Evolutionary conservation across 2,113 vertebrate species (phyloP), one percentile per base, ranked within the genome.

Genomic region (Edolisoma coerulescens): DNA sequence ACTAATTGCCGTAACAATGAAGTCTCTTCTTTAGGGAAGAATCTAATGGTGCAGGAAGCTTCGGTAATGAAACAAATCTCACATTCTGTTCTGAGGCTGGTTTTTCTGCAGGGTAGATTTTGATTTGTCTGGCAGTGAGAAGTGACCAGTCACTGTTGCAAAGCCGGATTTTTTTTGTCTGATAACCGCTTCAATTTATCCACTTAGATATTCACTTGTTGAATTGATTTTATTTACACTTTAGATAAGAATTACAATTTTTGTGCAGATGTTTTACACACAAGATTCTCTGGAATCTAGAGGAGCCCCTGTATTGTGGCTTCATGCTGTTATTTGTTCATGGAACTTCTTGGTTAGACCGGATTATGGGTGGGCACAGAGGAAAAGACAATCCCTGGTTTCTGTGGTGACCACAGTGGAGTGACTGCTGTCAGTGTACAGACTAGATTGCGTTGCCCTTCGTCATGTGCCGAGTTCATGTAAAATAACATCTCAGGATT

Each of bases 1-100:
- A 95, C 87, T 97, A 97, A 97, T 97, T 97, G 91, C 88, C 77
- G 77, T 95, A 96, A 94, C 81, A 97, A 97, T 95, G 97, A 98
- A 97, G 94, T 84, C 87, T 96, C 95, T 97, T 96, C 95, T 97
- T 89, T 96, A 64, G 94, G 92, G 90, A 91, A 89, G 79, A 95
- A 95, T 95, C 93, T 97, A 93, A 79, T 95, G 95, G 61, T 96
- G 89, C 79, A 86, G 95, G 80, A 95, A 59, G 90, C 93, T 94
- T 90, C 71, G 87, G 75, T 97, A 97, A 96, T 89, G 89, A 97
- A 95, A 95, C 87, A 91, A 96, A 96, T 95, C 87, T 95, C 7
- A 56, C 91, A 49, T 95, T 97, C 95, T 96, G 71, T 94, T 96
- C 95, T 56, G 83, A 93, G 88, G 77, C 93, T 96, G 91, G 59